Evolutionary conservation across 2,888 invertebrate species (phyloP).

Genomic region (Trachelus iudaicus): DNA sequence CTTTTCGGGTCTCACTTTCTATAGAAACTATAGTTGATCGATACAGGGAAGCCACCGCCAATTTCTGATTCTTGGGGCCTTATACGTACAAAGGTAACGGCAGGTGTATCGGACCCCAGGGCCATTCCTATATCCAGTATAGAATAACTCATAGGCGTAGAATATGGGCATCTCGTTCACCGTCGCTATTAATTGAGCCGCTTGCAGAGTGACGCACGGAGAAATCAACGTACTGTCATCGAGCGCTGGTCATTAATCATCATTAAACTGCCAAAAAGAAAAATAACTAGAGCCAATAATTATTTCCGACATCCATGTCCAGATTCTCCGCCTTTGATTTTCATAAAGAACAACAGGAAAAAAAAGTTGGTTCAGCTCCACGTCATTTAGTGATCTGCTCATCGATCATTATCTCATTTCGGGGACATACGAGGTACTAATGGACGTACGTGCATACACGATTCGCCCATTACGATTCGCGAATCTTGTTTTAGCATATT

Average conservation of each 20-base stretch:
- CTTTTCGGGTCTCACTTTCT: background rate
- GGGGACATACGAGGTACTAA: too few relatives aligned
- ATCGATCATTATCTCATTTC: background rate
- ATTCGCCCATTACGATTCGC: background rate
- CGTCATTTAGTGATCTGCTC: background rate
- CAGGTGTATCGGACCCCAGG: slow-evolving; percentile 16
- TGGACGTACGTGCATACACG: background rate
- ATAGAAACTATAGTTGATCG: background rate
- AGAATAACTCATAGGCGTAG: background rate
- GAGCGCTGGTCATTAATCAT: background rate
- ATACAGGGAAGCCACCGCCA: background rate
- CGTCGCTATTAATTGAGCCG: background rate
- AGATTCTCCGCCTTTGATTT: background rate
- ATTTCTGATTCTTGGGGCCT: background rate
- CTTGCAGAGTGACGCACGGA: background rate
- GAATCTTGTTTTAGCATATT: background rate
- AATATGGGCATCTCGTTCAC: background rate
- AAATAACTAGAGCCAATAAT: background rate
- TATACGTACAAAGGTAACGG: background rate
- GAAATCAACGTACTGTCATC: background rate
- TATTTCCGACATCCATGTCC: background rate
- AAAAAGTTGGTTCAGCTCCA: background rate
- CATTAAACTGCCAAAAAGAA: background rate
- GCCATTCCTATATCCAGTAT: slow-evolving; percentile 4
- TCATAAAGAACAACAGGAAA: background rate